Evolutionary conservation across 2,113 vertebrate genomes (phyloP).

Genomic region (Otus sunia): DNA sequence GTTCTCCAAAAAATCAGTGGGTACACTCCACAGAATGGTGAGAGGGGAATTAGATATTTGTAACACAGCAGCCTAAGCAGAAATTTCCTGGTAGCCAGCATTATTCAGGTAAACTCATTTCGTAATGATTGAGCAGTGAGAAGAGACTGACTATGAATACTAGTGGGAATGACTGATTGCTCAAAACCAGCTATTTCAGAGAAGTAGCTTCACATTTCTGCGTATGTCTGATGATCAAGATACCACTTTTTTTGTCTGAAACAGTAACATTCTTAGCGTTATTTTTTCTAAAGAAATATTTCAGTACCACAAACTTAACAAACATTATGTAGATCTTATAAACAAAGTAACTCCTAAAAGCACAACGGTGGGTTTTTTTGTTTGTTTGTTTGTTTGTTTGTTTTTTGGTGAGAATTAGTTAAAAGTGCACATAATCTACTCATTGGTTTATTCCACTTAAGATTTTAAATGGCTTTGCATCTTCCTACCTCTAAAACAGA

Average conservation of each 20-base stretch:
- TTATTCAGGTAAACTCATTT: background rate
- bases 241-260: background rate
- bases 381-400: too few species aligned
- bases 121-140: background rate
- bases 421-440: background rate
- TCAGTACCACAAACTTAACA: background rate
- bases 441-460: background rate
- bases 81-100: background rate
- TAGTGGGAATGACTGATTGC: background rate
- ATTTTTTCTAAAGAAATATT: background rate
- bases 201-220: background rate
- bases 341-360: background rate
- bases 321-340: background rate
- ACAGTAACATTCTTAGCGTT: background rate
- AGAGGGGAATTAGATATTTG: background rate
- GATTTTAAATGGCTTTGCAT: background rate
- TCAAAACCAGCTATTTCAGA: background rate
- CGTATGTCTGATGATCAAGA: background rate
- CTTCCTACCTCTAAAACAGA: background rate
- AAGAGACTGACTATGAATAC: background rate
- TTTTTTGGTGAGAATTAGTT: background rate
- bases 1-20: background rate
- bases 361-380: too few species aligned
- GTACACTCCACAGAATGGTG: accelerated
- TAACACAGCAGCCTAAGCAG: background rate